Evolutionary conservation across 2,888 invertebrate species (phyloP).

Genomic region (Heliconius ismenius): DNA sequence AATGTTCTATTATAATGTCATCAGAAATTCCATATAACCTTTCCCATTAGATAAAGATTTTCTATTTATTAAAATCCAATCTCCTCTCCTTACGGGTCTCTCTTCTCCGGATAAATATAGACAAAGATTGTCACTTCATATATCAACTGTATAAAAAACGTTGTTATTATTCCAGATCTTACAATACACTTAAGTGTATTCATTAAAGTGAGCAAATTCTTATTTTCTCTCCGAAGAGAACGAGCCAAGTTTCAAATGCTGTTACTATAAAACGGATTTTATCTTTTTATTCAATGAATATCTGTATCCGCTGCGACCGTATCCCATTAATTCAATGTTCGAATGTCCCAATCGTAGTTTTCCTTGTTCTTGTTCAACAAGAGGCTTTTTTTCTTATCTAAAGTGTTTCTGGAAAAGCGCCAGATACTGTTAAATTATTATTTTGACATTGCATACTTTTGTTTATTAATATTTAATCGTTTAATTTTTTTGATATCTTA

Average conservation of each 20-base stretch:
- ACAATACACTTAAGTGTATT: constrained; percentile 16
- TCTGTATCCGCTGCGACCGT: constrained; percentile 43
- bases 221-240: constrained; percentile 24
- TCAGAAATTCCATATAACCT: no score
- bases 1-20: no score
- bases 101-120: no score
- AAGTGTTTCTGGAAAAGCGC: constrained; percentile 69
- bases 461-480: constrained; percentile 77
- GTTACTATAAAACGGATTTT: constrained; percentile 41
- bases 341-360: constrained; percentile 55
- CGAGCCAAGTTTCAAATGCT: constrained; percentile 40
- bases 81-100: no score
- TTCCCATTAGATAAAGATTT: no score
- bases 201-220: constrained; percentile 23
- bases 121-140: no score
- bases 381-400: constrained; percentile 63
- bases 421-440: constrained; percentile 61
- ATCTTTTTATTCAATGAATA: constrained; percentile 44
- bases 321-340: constrained; percentile 59
- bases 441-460: constrained; percentile 54
- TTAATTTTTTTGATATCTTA: constrained; percentile 67
- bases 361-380: constrained; percentile 45
- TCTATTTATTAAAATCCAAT: no score
- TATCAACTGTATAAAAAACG: background rate
- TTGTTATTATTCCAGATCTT: background rate